Evolutionary conservation across 2,113 vertebrate species (phyloP).

Genomic region (Carassius auratus): DNA sequence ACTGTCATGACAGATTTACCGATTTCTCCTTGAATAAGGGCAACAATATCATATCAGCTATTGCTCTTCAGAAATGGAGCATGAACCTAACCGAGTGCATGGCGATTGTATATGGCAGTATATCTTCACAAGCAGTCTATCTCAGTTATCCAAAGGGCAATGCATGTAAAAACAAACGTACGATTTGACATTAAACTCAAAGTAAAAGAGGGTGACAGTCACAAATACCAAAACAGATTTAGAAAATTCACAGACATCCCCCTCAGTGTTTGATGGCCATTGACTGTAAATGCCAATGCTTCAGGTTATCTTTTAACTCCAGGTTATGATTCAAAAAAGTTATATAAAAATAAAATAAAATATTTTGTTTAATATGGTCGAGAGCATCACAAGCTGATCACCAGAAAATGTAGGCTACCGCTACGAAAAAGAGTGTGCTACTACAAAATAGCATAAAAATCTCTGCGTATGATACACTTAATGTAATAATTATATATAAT

Average conservation of each 20-base stretch:
- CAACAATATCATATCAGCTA: slow-evolving; percentile 40
- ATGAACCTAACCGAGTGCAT: slow-evolving; percentile 37
- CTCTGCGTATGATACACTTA: background rate
- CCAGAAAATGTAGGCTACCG: too few species aligned
- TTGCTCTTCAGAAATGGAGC: slow-evolving; percentile 5
- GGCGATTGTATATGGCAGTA: slow-evolving; percentile 12
- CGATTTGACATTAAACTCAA: slow-evolving; percentile 52
- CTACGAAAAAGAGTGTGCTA: too few species aligned
- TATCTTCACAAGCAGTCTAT: slow-evolving; percentile 21
- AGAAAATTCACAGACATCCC: slow-evolving; percentile 17
- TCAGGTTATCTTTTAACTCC: background rate
- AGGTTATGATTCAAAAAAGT: background rate
- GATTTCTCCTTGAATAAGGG: slow-evolving; percentile 36
- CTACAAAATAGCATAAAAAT: background rate
- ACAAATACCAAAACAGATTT: slow-evolving; percentile 38
- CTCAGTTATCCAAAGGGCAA: slow-evolving; percentile 16
- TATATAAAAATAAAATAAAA: background rate
- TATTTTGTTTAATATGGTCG: background rate
- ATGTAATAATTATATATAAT: background rate
- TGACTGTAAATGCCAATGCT: slow-evolving; percentile 43
- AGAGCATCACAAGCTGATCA: background rate
- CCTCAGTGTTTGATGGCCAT: slow-evolving; percentile 27
- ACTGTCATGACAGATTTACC: slow-evolving; percentile 31
- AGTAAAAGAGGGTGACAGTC: slow-evolving; percentile 32
- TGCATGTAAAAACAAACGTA: slow-evolving; percentile 48